Evolutionary conservation across 2,113 vertebrate genomes (phyloP).

Genomic region (Aegithalos caudatus): DNA sequence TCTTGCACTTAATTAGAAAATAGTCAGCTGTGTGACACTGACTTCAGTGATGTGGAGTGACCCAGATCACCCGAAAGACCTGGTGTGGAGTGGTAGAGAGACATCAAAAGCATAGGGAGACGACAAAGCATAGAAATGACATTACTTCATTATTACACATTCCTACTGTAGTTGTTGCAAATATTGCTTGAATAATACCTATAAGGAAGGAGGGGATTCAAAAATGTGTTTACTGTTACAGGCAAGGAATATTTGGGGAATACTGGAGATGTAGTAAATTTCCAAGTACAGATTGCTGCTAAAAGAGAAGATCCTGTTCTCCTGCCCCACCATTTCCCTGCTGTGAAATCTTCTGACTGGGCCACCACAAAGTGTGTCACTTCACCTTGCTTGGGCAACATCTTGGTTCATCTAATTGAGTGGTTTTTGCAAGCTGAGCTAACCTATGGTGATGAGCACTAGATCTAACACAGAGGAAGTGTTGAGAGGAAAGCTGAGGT

Average conservation of each 20-base stretch:
- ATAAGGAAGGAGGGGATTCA: not conserved
- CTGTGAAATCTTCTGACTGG: not conserved
- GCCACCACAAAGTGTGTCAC: not conserved
- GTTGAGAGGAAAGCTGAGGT: not conserved
- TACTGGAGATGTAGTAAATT: not conserved
- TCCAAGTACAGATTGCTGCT: not conserved
- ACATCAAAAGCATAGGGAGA: not conserved
- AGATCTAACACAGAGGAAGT: not conserved
- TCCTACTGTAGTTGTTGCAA: not conserved
- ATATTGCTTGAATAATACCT: not conserved
- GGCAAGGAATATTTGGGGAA: not conserved
- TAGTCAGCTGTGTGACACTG: not conserved
- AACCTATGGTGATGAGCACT: not conserved
- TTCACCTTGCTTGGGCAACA: not conserved
- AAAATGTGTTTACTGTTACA: not conserved
- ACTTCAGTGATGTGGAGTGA: not conserved
- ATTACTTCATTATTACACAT: not conserved
- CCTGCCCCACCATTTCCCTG: not conserved
- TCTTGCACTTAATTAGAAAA: not conserved
- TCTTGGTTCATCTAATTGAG: not conserved
- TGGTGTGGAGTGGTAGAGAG: not conserved
- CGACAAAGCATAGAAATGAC: not conserved
- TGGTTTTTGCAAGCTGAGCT: not conserved
- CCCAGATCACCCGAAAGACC: not conserved
- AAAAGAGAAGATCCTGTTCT: not conserved